Evolutionary conservation across 2,797 vertebrate species (phyloP), one percentile per base, ranked within the genome.

Genomic region (Onychomys leucogaster): DNA sequence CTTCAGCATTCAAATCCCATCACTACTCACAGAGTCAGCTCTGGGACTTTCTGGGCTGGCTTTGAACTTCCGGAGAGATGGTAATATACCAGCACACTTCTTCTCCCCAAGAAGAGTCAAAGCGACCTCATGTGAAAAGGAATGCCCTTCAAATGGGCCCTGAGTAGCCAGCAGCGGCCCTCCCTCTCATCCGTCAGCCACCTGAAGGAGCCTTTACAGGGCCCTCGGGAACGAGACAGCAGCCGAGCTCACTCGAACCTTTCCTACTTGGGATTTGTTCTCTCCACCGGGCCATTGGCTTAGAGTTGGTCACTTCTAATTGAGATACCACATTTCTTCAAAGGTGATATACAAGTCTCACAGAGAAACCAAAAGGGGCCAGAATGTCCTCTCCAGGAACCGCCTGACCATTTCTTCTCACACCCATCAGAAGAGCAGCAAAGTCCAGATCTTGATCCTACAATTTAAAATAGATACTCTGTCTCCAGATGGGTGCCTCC

Each of bases 61-160:
- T 94, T 0, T 93, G 82, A 77, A 76, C 23, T 97, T 87, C 88
- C 91, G 57, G 1, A 55, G 59, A 90, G 63, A 80, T 55, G 88
- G 16, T 67, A 87, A 75, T 84, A 82, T 65, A 95, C 89, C 88
- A 96, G 59, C 61, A 3, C 92, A 52, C 88, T 94, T 96, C 90
- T 91, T 52, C 49, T 52, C 41, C 75, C 37, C 16, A 89, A 81
- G 76, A n/a, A 3, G 69, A 21, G 7, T 67, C 95, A 67, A 41
- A 11, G 34, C 90, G 89, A 69, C 71, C 65, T n/a, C 84, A 77
- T 81, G 90, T 90, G 57, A 71, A 94, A 96, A 80, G 75, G 21
- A 17, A n/a, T 63, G 29, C 52, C 94, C 89, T 67, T 76, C 14
- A 83, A 9, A 61, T 3, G 43, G 1, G 94, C 71, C 80, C 12